phyloP scores from a whole-genome alignment of 2,888 invertebrate species.

The Ernsta delagoae region DNA sequence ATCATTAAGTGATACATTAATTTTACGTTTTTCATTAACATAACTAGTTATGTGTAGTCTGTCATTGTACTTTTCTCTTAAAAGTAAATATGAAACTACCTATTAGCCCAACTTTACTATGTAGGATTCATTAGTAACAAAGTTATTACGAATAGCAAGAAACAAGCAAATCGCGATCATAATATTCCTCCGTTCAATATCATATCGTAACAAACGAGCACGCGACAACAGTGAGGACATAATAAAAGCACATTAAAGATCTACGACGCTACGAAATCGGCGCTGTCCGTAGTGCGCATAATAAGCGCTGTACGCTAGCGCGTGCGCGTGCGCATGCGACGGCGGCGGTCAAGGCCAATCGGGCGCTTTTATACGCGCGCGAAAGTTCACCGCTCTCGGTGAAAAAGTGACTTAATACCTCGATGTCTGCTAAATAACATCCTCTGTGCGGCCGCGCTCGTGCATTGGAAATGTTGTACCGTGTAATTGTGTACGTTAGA shows the following conservation, averaged over 20 bases:
- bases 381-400: slow-evolving; percentile 74
- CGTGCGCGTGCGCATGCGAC: slow-evolving; percentile 50
- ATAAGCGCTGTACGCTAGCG: slow-evolving; percentile 33
- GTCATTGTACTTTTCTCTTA: no score
- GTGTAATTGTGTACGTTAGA: slow-evolving; percentile 12
- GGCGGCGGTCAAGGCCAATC: slow-evolving; percentile 77
- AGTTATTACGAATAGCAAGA: background rate
- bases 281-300: slow-evolving; percentile 35
- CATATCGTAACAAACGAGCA: background rate
- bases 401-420: slow-evolving; percentile 38
- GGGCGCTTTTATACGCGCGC: slow-evolving; percentile 67
- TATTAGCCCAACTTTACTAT: background rate
- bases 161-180: background rate
- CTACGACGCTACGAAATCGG: slow-evolving; percentile 31
- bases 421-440: slow-evolving; percentile 31
- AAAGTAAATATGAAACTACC: background rate
- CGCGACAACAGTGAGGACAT: background rate
- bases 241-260: background rate
- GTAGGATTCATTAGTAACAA: background rate
- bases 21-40: no score
- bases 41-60: no score
- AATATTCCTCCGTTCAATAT: background rate
- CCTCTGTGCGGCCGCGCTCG: slow-evolving; percentile 18
- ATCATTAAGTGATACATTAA: background rate
- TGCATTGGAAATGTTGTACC: slow-evolving; percentile 22